Base-by-base conservation (phyloP, 2,797 vertebrate genomes). In the Ateles fusciceps region DNA sequence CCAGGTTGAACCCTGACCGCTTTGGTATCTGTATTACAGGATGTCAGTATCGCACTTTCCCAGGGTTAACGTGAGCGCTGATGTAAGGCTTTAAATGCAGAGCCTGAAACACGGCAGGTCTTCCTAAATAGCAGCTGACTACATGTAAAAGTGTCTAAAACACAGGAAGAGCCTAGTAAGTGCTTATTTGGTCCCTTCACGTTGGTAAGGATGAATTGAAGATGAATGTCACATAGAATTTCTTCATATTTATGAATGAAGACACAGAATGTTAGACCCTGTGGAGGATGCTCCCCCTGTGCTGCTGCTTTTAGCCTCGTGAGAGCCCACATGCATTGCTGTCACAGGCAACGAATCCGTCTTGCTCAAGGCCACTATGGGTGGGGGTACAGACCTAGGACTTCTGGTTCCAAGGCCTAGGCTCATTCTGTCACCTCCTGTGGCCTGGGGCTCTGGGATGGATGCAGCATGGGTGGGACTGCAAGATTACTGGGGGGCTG, bases 151-250 rank as follows among this genome's bases (percentile, higher is more conserved):
- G 52, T 1, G 21, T 46, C 59, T 11, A 84, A 55, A 19, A 44
- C 61, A 5, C 2, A 8, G 78, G 33, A 46, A 15, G 0, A 1
- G 39, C 36, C 19, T 1, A 0, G 68, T 4, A 42, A 64, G 26
- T 6, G 5, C 22, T 1, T 72, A 21, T 19, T 10, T 26, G 33
- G 6, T 17, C 12, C 30, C 71, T 26, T 21, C 42, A 46, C 12
- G 1, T 4, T 39, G 10, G 6, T 21, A 55, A 33, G 48, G 39
- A 36, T 0, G 2, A 30, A 39, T 14, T 42, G 44, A 19, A n/a
- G n/a, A 13, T 0, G 28, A 12, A 0, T 1, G 28, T 26, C 4
- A 21, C 0, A 4, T 0, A 17, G n/a, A 59, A 36, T 4, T 28
- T 30, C 1, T 4, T 52, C 74, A 5, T 0, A 17, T 14, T 5